phyloP scores from a whole-genome alignment of 2,888 invertebrate species.

The Clostera curtula region DNA sequence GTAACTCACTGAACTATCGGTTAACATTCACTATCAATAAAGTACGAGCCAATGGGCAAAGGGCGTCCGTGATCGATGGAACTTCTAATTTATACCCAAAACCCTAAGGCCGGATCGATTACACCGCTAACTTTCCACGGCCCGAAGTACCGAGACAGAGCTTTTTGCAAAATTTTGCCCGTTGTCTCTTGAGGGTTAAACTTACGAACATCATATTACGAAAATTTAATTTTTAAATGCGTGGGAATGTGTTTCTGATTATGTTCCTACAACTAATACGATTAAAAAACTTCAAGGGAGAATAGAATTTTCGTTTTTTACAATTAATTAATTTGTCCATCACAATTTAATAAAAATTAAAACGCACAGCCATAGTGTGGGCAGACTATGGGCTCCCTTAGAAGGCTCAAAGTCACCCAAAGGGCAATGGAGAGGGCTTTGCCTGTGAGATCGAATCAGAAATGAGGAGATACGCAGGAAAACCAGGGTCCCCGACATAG shows the following conservation, averaged over 20 bases:
- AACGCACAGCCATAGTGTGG: too few species aligned
- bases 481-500: too few species aligned
- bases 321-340: too few species aligned
- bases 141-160: constrained; percentile 34
- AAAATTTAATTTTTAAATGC: constrained; percentile 24
- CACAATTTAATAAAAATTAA: too few species aligned
- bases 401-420: too few species aligned
- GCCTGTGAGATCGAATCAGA: too few species aligned
- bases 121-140: constrained; percentile 53
- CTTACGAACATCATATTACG: constrained; percentile 20
- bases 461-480: too few species aligned
- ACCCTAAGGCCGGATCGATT: constrained; percentile 74
- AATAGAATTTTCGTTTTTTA: neutral
- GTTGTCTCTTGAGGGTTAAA: constrained; percentile 45
- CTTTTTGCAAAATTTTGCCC: constrained; percentile 58
- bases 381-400: too few species aligned
- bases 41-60: constrained; percentile 69
- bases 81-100: constrained; percentile 71
- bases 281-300: neutral
- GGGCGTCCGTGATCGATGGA: constrained; percentile 71
- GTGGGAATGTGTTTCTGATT: constrained; percentile 20
- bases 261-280: neutral
- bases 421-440: too few species aligned
- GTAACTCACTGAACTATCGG: constrained; percentile 54
- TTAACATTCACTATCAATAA: constrained; percentile 68